Evolutionary conservation across 2,797 vertebrate genomes (phyloP), one percentile per base, ranked within the genome.

Genomic region (Labeo calbasu): DNA sequence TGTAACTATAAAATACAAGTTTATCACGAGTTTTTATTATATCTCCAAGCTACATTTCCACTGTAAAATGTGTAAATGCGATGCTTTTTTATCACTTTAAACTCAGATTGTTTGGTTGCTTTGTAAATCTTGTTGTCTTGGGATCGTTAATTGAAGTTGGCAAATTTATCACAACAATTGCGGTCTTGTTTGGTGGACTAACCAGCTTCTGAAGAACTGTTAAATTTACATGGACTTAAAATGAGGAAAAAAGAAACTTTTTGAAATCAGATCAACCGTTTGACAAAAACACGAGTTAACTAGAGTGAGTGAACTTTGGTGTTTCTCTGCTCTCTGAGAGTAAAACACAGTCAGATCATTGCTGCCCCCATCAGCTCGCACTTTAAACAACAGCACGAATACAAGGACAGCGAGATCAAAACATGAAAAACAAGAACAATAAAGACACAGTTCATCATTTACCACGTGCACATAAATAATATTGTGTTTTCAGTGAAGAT

Each of bases 301-400:
- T 3, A 46, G 36, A 61, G 65, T 8, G 69, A 36, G 70, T 53
- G 59, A 82, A 82, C 70, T 82, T 73, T 48, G 48, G 32, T 19
- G 36, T 73, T 46, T 50, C 50, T 70, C 50, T 81, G 69, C 23
- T n/a, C 53, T 51, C 61, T 28, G 61, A 43, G 53, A 59, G 46
- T 36, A 14, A 77, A 48, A 57, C 73, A n/a, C 32, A 65, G 28
- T 61, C 81, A 28, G 72, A 84, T 82, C 78, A 79, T 50, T 81
- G 55, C 79, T 85, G 88, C 83, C 87, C 69, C 84, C 88, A 66
- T 86, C 86, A 86, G 88, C 81, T 82, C 71, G 43, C 40, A 71
- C 28, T 63, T 11, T 66, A 79, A 81, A 84, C 65, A 25, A 72
- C 88, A 88, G 43, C 50, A 51, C n/a, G 2, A 66, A 7, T 8